Evolutionary conservation across 2,113 vertebrate genomes (phyloP), one percentile per base, ranked within the genome.

Genomic region (Ophiodon elongatus): DNA sequence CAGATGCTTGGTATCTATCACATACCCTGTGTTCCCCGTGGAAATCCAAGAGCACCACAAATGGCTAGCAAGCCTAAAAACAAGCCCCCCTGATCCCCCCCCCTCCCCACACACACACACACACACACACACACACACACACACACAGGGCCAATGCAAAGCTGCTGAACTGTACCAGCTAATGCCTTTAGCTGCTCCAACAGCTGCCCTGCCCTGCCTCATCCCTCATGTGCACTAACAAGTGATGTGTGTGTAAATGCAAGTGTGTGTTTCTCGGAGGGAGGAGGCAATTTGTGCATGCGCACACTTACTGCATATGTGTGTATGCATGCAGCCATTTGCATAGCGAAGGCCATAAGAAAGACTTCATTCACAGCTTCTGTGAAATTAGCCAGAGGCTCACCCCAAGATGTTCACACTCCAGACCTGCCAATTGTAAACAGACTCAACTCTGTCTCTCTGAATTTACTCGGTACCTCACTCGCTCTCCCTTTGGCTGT

Each of bases 1-100:
- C 91, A 90, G 91, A 94, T 93, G 90, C 72, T 81, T 11, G n/a
- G 33, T 80, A 63, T 94, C 89, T 89, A 72, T 90, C 83, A 87
- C 57, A 83, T 76, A 65, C 60, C 66, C 57, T 19, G 6, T 83
- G 83, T 76, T 85, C 88, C 77, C 80, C 33, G 4, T 41, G 69
- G 85, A 79, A 80, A 64, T 67, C 33, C 57, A 73, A 71, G 54
- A 66, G 23, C 73, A 39, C 60, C 68, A 57, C 76, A 80, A 87
- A 85, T 76, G 1, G 73, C 71, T 41, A 86, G 78, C 70, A 79
- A 68, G 33, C 52, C 62, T 43, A 60, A 70, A 74, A 88, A 82
- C 76, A 80, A 78, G 45, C 25, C 50, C 15, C 25, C 65, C 33
- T 25, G n/a, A 17, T 1, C 52, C 52, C 21, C 23, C 52, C 8